Percentiles rank a stretch among this genome's conserved stretches.
Evolutionary conservation across 2,113 vertebrate genomes (phyloP).

Genomic region (Cottus gobio): DNA sequence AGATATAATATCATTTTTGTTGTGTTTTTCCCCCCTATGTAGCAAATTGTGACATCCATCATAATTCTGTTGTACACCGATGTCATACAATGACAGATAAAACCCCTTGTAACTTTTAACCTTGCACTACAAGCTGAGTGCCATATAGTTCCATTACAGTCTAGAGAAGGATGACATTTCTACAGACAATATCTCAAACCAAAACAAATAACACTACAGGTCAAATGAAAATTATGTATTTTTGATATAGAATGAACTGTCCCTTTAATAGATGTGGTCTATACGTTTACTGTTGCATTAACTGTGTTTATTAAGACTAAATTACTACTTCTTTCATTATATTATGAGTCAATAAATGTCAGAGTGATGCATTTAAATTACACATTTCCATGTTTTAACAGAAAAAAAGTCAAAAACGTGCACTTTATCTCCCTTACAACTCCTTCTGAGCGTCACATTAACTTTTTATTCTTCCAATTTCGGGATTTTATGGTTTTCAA

Average conservation of each 20-base stretch:
- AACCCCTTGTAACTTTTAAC: too few species aligned
- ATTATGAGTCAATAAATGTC: neutral
- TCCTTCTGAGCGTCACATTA: neutral
- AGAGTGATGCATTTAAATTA: neutral
- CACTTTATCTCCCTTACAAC: neutral
- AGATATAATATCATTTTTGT: too few species aligned
- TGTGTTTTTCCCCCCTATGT: too few species aligned
- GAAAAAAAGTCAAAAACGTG: neutral
- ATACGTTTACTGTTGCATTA: neutral
- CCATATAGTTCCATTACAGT: neutral
- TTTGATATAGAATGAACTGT: too few species aligned
- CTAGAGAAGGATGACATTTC: neutral
- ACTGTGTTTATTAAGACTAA: neutral
- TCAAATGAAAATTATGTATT: too few species aligned
- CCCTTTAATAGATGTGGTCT: neutral
- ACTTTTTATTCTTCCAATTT: conserved; percentile 7
- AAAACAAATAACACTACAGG: neutral
- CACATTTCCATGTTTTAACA: conserved; percentile 1
- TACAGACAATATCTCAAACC: neutral
- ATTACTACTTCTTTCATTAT: conserved; percentile 1
- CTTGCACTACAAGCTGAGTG: neutral
- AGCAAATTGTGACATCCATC: too few species aligned
- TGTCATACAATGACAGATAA: too few species aligned
- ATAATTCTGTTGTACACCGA: too few species aligned
- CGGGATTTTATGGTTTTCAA: neutral